Conservation (phyloP, 2,797 vertebrate species). For the Anisognathus igniventris region DNA sequence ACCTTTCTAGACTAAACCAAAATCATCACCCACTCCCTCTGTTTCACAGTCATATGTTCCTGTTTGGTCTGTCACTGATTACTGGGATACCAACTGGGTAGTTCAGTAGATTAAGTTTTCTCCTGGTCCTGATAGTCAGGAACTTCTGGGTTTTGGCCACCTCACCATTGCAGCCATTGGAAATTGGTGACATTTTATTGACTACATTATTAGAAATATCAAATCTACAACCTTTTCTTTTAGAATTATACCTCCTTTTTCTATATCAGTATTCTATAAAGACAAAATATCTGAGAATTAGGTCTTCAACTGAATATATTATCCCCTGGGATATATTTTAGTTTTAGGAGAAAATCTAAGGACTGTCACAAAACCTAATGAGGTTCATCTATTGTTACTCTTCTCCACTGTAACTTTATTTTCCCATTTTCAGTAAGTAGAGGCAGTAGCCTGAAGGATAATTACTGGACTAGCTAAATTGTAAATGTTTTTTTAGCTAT, state of each 20-base stretch:
- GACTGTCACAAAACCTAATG: neutral
- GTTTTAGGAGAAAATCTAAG: neutral
- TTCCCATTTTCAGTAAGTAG: neutral
- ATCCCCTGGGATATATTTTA: neutral
- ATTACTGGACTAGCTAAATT: neutral
- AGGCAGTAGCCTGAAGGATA: neutral
- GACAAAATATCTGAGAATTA: neutral
- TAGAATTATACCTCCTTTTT: neutral
- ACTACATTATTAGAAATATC: neutral
- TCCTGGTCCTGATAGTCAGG: neutral
- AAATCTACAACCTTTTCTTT: neutral
- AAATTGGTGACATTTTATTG: neutral
- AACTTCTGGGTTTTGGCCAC: neutral
- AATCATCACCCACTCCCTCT: neutral
- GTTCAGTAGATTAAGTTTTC: neutral
- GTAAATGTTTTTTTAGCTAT: neutral
- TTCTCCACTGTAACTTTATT: conserved; percentile 24
- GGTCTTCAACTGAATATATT: neutral
- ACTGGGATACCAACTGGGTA: neutral
- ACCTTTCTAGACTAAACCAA: neutral
- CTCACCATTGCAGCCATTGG: neutral
- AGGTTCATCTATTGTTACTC: neutral
- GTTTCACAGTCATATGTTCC: neutral
- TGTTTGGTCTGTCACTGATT: neutral
- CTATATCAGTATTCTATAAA: neutral